Evolutionary conservation across 2,113 vertebrate genomes (phyloP).

Genomic region (Oreocharis arfaki): DNA sequence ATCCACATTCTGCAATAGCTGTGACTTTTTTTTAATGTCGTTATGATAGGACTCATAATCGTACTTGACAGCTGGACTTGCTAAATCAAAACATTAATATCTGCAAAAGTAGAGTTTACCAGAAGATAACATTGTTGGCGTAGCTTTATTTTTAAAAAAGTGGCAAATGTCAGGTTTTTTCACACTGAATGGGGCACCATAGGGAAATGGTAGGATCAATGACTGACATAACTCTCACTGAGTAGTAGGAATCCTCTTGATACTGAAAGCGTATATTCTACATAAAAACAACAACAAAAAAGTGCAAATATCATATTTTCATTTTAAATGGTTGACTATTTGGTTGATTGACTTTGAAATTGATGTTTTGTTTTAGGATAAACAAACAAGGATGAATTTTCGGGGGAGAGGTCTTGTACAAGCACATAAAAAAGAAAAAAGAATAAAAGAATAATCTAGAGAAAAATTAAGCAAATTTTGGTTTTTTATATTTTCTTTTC

Average conservation of each 20-base stretch:
- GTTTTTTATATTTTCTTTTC: not conserved
- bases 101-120: not conserved
- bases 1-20: not conserved
- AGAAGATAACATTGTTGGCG: not conserved
- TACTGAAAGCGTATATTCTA: not conserved
- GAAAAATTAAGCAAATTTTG: fast-evolving
- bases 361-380: not conserved
- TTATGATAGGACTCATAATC: not conserved
- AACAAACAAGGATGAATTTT: not conserved
- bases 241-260: not conserved
- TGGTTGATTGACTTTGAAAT: fast-evolving
- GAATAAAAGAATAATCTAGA: not conserved
- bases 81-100: not conserved
- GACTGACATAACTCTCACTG: not conserved
- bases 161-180: not conserved
- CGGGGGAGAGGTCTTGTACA: fast-evolving
- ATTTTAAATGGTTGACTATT: fast-evolving
- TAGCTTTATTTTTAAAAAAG: not conserved
- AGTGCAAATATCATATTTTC: fast-evolving
- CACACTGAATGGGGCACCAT: fast-evolving
- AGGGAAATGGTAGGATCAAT: not conserved
- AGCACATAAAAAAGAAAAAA: not conserved
- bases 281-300: not conserved
- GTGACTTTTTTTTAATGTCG: not conserved
- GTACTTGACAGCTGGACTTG: not conserved